Conservation (phyloP, 1,140 invertebrate species). For the Drosophila simulans region DNA sequence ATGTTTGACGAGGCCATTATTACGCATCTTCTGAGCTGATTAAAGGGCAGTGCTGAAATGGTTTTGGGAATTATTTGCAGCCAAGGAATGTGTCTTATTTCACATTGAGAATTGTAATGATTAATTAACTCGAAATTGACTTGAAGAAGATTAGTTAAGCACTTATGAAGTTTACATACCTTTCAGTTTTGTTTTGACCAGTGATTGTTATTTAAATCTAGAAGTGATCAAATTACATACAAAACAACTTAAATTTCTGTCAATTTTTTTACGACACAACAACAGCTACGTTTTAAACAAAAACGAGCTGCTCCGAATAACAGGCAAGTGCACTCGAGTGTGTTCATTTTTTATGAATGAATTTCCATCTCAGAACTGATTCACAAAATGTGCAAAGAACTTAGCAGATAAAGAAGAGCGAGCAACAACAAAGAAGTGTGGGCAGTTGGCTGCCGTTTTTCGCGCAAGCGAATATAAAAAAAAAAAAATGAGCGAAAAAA, state of each 20-base stretch:
- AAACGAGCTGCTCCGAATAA: not conserved
- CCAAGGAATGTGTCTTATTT: not conserved
- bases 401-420: constrained; percentile 3
- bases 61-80: not conserved
- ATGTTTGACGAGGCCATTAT: constrained; percentile 25
- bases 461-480: constrained; percentile 47
- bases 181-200: not conserved
- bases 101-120: not conserved
- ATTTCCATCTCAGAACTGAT: constrained; percentile 11
- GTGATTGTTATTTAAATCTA: no score
- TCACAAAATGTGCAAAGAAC: not conserved
- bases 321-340: constrained; percentile 13
- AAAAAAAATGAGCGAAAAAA: constrained; percentile 5
- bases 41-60: constrained; percentile 14
- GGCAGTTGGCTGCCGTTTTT: constrained; percentile 79
- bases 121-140: not conserved
- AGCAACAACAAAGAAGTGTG: constrained; percentile 55
- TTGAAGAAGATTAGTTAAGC: no score
- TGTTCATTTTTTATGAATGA: constrained; percentile 37
- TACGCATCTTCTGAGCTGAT: constrained; percentile 21
- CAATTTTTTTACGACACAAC: not conserved
- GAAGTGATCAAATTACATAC: constrained; percentile 11
- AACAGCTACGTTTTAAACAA: constrained; percentile 15
- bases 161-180: not conserved
- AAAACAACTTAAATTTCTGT: not conserved